Percentiles rank a stretch among this genome's conserved stretches.
Evolutionary conservation across 2,113 vertebrate genomes (phyloP).

Genomic region (Cynopterus brachyotis): DNA sequence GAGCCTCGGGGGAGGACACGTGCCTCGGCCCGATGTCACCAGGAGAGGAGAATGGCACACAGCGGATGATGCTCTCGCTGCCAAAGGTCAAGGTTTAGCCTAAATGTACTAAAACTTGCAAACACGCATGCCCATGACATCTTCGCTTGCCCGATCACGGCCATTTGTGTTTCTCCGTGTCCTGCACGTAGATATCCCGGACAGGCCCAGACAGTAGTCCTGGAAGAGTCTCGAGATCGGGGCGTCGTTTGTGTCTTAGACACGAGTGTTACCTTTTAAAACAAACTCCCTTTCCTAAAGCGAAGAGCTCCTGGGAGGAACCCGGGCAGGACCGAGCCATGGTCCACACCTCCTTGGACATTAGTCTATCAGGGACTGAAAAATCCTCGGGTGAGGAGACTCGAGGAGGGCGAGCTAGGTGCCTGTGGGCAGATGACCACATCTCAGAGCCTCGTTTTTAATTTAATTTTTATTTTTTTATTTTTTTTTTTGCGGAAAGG

Average conservation of each 20-base stretch:
- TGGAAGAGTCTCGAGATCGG: not conserved
- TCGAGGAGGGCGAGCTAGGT: not conserved
- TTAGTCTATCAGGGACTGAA: not conserved
- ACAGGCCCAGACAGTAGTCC: not conserved
- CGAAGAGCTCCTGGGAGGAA: not conserved
- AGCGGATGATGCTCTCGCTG: not conserved
- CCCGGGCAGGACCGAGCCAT: not conserved
- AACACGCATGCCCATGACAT: not conserved
- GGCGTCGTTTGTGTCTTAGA: not conserved
- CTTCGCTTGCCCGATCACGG: not conserved
- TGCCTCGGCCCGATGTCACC: not conserved
- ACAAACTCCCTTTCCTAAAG: not conserved
- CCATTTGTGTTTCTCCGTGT: not conserved
- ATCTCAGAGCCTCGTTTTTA: not conserved
- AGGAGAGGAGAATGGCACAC: not conserved
- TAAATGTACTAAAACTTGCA: not conserved
- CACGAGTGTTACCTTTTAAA: not conserved
- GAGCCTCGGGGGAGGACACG: not conserved
- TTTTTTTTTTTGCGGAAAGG: not conserved
- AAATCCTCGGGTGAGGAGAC: not conserved
- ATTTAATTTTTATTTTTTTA: no score
- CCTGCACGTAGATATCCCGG: not conserved
- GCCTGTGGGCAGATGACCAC: not conserved
- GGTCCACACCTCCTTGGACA: not conserved
- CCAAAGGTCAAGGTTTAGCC: not conserved